phyloP scores from a whole-genome alignment of 2,888 invertebrate species.

The Chloromyia formosa region DNA sequence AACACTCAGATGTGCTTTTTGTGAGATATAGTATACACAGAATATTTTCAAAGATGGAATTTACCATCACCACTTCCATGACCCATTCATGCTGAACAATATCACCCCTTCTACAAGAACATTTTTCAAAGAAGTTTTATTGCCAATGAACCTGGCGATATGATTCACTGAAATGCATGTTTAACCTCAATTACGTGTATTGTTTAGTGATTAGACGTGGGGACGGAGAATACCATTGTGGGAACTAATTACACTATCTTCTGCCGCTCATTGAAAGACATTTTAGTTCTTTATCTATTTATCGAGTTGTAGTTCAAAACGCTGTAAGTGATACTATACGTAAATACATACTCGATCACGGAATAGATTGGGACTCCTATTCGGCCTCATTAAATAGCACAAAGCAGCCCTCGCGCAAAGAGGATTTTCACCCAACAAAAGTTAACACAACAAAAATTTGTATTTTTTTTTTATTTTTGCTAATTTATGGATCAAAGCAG shows the following conservation, averaged over 20 bases:
- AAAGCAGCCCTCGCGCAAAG: too few species aligned
- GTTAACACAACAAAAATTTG: too few species aligned
- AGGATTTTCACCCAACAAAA: too few species aligned
- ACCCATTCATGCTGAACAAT: conserved; percentile 18
- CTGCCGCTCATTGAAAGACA: too few species aligned
- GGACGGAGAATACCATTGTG: conserved; percentile 19
- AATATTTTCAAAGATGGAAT: background rate
- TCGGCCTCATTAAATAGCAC: too few species aligned
- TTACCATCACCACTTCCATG: background rate
- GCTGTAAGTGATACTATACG: too few species aligned
- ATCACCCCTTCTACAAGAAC: background rate
- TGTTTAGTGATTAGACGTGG: conserved; percentile 28
- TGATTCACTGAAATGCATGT: conserved; percentile 29
- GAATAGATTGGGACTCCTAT: too few species aligned
- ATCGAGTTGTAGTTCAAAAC: too few species aligned
- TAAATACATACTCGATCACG: too few species aligned
- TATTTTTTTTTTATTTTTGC: too few species aligned
- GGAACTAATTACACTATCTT: conserved; percentile 15
- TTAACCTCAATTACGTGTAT: conserved; percentile 33
- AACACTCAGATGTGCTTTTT: background rate
- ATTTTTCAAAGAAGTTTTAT: background rate
- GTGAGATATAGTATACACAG: background rate
- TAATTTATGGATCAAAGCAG: too few species aligned
- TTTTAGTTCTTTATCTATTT: too few species aligned
- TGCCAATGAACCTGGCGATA: conserved; percentile 36